These are phyloP conservation scores for Leptinotarsa rubiginosa DNA, from an alignment of 2,888 invertebrate genomes.

Conservation along the genomic window DNA sequence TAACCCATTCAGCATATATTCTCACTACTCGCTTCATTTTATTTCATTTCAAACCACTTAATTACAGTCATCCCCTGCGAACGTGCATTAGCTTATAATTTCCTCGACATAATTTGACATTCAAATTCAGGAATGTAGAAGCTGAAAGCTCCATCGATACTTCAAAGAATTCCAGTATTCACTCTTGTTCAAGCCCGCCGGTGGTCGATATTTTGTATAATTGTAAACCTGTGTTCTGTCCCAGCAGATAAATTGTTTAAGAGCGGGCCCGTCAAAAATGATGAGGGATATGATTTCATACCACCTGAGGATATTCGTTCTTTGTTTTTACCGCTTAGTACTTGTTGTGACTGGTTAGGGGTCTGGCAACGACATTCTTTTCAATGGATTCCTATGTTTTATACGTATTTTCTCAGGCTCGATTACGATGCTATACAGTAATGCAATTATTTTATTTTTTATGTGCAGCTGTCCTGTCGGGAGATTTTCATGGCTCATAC, in stretches of 20 bases:
- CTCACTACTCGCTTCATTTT: background rate
- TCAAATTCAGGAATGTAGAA: slow-evolving; percentile 26
- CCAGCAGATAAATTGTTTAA: slow-evolving; percentile 59
- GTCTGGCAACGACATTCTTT: slow-evolving; percentile 52
- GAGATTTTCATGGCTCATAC: slow-evolving; percentile 12
- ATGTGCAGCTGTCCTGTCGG: slow-evolving; percentile 28
- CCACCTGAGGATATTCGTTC: slow-evolving; percentile 57
- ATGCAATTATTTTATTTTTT: slow-evolving; percentile 44
- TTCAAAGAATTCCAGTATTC: slow-evolving; percentile 22
- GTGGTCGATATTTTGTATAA: slow-evolving; percentile 49
- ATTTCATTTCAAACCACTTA: background rate
- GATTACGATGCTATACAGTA: slow-evolving; percentile 33
- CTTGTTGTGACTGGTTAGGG: slow-evolving; percentile 58
- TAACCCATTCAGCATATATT: no score
- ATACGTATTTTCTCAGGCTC: slow-evolving; percentile 45
- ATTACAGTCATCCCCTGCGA: slow-evolving; percentile 7
- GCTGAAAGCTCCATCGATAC: slow-evolving; percentile 25
- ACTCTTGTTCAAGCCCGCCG: slow-evolving; percentile 31
- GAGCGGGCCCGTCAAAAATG: slow-evolving; percentile 58
- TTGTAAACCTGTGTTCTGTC: slow-evolving; percentile 59
- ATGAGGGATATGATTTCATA: slow-evolving; percentile 61
- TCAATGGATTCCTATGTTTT: slow-evolving; percentile 46
- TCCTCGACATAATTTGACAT: slow-evolving; percentile 15
- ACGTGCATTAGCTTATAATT: background rate
- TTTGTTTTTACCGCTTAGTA: slow-evolving; percentile 60